Evolutionary conservation across 2,113 vertebrate species (phyloP).

Genomic region (Arizona elegans): DNA sequence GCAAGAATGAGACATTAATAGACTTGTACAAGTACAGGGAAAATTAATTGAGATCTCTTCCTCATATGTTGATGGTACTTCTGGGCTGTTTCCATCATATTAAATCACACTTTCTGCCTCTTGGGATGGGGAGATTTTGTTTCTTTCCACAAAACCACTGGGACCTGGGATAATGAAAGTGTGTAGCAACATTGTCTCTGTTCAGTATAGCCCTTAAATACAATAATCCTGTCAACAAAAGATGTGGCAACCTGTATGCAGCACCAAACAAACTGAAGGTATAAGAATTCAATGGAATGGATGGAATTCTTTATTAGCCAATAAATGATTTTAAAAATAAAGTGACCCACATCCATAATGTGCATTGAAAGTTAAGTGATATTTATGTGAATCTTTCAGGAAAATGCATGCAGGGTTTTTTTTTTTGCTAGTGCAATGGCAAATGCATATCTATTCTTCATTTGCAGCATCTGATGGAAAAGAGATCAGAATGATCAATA

Average conservation of each 20-base stretch:
- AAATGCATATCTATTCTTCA: not conserved
- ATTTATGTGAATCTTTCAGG: not conserved
- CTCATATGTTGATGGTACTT: not conserved
- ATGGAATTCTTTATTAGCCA: not conserved
- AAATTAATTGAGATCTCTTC: not conserved
- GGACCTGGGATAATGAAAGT: not conserved
- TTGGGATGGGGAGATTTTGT: not conserved
- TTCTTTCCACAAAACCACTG: not conserved
- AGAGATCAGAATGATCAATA: not conserved
- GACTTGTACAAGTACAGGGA: not conserved
- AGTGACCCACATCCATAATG: not conserved
- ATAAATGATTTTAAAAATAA: not conserved
- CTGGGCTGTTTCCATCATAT: not conserved
- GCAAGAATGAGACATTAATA: not conserved
- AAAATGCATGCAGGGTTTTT: not conserved
- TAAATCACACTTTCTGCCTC: not conserved
- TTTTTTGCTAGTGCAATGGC: not conserved
- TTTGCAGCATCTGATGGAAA: not conserved
- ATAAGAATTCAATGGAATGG: not conserved
- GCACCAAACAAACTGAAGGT: not conserved
- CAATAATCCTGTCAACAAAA: not conserved
- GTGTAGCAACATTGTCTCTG: not conserved
- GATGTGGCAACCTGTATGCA: not conserved
- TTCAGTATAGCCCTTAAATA: not conserved
- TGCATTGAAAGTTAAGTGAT: not conserved